Conservation (phyloP, 2,888 invertebrate species). For the Abscondita cerata region DNA sequence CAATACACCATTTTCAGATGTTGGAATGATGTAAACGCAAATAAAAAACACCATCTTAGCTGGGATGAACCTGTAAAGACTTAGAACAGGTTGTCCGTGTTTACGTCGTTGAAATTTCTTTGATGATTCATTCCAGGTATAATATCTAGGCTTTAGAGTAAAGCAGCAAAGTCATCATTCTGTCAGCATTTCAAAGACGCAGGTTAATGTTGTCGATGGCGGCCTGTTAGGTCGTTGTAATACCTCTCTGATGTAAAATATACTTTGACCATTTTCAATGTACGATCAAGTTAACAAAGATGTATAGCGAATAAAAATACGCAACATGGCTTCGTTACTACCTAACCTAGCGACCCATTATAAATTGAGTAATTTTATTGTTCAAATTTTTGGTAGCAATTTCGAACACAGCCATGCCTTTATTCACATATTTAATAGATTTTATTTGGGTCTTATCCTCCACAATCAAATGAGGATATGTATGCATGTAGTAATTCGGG, state of each 20-base stretch:
- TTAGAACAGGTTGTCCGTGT: constrained; percentile 19
- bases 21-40: constrained; percentile 7
- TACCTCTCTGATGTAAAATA: constrained; percentile 23
- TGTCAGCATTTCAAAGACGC: constrained; percentile 32
- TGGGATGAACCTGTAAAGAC: constrained; percentile 40
- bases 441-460: too few relatives aligned
- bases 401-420: too few relatives aligned
- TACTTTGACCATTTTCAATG: constrained; percentile 37
- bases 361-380: too few relatives aligned
- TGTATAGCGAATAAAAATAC: too few relatives aligned
- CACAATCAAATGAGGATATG: too few relatives aligned
- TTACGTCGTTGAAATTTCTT: constrained; percentile 28
- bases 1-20: constrained; percentile 27
- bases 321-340: too few relatives aligned
- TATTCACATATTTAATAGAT: too few relatives aligned
- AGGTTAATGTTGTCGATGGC: constrained; percentile 39
- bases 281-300: constrained; percentile 43
- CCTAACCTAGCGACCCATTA: too few relatives aligned
- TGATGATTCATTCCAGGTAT: constrained; percentile 27
- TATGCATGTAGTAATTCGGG: too few relatives aligned
- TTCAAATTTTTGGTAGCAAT: too few relatives aligned
- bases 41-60: constrained; percentile 2
- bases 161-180: constrained; percentile 31
- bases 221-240: constrained; percentile 8
- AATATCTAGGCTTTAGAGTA: constrained; percentile 28